phyloP scores from a whole-genome alignment of 2,797 vertebrate species.

The Mastacembelus armatus region DNA sequence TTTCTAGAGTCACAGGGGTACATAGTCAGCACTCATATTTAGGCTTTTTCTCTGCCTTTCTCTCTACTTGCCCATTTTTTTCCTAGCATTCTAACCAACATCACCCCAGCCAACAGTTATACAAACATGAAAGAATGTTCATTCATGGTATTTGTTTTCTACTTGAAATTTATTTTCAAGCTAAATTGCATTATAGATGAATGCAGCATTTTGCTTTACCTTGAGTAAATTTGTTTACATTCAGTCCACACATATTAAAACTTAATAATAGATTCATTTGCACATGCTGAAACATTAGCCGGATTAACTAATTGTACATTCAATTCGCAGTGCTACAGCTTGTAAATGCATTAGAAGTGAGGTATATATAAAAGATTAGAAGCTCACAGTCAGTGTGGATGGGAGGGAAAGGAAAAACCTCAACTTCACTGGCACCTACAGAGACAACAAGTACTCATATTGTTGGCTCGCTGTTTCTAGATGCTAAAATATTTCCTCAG shows the following conservation, averaged over 20 bases:
- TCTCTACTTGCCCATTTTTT: constrained; percentile 47
- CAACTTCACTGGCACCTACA: constrained; percentile 26
- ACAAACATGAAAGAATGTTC: constrained; percentile 39
- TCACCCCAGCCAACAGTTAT: constrained; percentile 27
- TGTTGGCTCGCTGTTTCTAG: constrained; percentile 18
- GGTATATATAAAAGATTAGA: constrained; percentile 27
- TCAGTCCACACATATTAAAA: constrained; percentile 54
- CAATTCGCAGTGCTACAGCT: constrained; percentile 30
- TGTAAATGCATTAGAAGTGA: constrained; percentile 40
- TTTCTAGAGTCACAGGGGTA: constrained; percentile 54
- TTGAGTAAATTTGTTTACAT: constrained; percentile 56
- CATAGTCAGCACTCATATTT: constrained; percentile 61
- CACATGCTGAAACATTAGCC: constrained; percentile 47
- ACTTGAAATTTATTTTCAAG: constrained; percentile 41
- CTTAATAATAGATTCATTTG: constrained; percentile 53
- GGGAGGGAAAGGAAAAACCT: constrained; percentile 5
- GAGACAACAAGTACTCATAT: constrained; percentile 5
- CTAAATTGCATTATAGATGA: constrained; percentile 44
- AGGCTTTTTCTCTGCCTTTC: constrained; percentile 37
- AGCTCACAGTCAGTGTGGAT: constrained; percentile 19
- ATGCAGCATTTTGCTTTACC: constrained; percentile 40
- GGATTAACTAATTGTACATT: constrained; percentile 47
- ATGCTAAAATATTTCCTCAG: constrained; percentile 26
- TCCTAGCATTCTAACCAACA: too few species aligned
- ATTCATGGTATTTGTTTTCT: constrained; percentile 42